Conservation (phyloP, 2,888 invertebrate genomes). For the Bedellia somnulentella region DNA sequence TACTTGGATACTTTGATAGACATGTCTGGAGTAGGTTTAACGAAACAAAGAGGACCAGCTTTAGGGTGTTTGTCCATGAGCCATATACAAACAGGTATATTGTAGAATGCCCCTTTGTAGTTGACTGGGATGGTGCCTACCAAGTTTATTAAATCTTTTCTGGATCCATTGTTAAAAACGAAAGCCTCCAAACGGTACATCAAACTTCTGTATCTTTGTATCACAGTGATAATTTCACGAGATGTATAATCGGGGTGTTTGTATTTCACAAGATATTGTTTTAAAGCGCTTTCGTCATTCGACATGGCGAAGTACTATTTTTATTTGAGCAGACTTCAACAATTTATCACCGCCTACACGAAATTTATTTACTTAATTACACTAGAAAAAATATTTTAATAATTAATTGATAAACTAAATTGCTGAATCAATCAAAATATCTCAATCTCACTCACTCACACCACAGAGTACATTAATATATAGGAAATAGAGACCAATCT, state of each 20-base stretch:
- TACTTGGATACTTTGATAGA: slow-evolving; percentile 91
- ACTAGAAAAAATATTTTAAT: too few relatives aligned
- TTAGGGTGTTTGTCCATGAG: slow-evolving; percentile 96
- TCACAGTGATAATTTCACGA: slow-evolving; percentile 44
- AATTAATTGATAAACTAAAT: too few relatives aligned
- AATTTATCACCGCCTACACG: too few relatives aligned
- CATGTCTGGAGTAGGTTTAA: slow-evolving; percentile 94
- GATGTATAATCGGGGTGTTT: slow-evolving; percentile 45
- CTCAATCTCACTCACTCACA: too few relatives aligned
- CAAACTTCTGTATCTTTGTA: slow-evolving; percentile 45
- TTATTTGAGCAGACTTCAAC: too few relatives aligned
- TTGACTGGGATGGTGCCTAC: slow-evolving; percentile 91
- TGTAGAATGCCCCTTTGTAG: slow-evolving; percentile 87
- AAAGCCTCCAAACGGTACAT: slow-evolving; percentile 49
- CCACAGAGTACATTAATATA: too few relatives aligned
- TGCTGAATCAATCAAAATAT: too few relatives aligned
- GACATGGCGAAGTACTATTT: slow-evolving; percentile 37
- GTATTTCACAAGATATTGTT: slow-evolving; percentile 42
- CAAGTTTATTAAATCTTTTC: slow-evolving; percentile 79
- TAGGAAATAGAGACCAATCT: too few relatives aligned
- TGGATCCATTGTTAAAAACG: slow-evolving; percentile 86
- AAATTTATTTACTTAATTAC: too few relatives aligned
- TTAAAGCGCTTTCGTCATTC: slow-evolving; percentile 40
- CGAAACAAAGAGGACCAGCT: slow-evolving; percentile 93
- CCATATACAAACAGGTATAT: slow-evolving; percentile 97